Evolutionary conservation across 2,797 vertebrate species (phyloP).

Genomic region (Syngnathus acus): DNA sequence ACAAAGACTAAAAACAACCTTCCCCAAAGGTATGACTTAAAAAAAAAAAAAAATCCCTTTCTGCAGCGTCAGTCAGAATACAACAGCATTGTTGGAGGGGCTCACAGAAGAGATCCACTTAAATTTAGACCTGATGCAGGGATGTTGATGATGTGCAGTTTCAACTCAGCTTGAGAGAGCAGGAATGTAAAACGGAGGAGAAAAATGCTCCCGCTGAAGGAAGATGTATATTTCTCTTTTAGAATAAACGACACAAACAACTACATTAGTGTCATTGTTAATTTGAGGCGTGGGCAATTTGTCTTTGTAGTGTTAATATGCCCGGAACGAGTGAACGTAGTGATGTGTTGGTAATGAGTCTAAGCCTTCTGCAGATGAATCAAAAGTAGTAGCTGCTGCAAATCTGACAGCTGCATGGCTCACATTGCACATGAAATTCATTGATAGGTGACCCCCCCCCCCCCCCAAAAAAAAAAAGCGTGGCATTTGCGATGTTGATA

Average conservation of each 20-base stretch:
- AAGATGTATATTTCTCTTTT: background rate
- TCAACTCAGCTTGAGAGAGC: conserved; percentile 28
- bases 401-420: conserved; percentile 5
- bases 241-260: background rate
- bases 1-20: conserved; percentile 34
- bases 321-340: conserved; percentile 22
- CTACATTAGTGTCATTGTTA: conserved; percentile 3
- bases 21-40: conserved; percentile 41
- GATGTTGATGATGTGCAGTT: conserved; percentile 28
- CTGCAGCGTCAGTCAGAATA: conserved; percentile 40
- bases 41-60: conserved; percentile 19
- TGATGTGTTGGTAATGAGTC: conserved; percentile 20
- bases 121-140: conserved; percentile 42
- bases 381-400: conserved; percentile 28
- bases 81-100: conserved; percentile 40
- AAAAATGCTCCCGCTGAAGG: conserved; percentile 21
- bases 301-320: conserved; percentile 23
- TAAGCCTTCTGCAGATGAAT: conserved; percentile 31
- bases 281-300: conserved; percentile 7
- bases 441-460: background rate
- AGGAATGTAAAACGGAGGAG: conserved; percentile 6
- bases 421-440: background rate
- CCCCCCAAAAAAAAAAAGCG: background rate
- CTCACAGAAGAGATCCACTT: conserved; percentile 35
- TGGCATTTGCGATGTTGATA: background rate